Base-by-base conservation (phyloP, 1,140 invertebrate genomes). In the Schlechtendalia chinensis region DNA sequence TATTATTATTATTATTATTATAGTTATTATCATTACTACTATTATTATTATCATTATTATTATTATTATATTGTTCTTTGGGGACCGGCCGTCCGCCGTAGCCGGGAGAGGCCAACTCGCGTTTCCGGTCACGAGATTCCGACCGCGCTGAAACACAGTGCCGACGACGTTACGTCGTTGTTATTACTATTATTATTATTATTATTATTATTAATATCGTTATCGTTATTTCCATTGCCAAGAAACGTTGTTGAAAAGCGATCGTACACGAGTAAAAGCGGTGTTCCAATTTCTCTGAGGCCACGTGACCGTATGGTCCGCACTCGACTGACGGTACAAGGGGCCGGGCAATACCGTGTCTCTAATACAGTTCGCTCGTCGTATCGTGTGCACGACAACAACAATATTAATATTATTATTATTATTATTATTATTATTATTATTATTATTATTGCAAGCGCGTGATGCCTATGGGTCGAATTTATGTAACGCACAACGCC, bases 371-470 rank as follows among this genome's bases (percentile, higher is more conserved):
- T 3, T 8, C 32, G 8, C 32, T 39, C 32, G n/a, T n/a, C 32
- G 32, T 65, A 65, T 65, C 59, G 59, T 63, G 59, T 63, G 59
- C 59, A 63, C 59, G 59, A 63, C 59, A 19, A 45, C 11, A 19
- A 65, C 39, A 54, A 54, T 19, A 19, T 4, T 39, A 39, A 4
- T 39, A 39, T 39, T 39, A 39, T 39, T 39, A 39, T 39, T 39
- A 39, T 39, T 39, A 39, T 39, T 39, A 39, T 39, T 39, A 39
- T 39, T 39, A 39, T 39, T 39, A 39, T 39, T 39, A 39, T 39
- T 39, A 39, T 39, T 39, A 39, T 39, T 39, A 39, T 65, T 65
- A 65, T 54, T 17, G 19, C 16, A 12, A 54, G 2, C 53, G 17
- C 67, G 22, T 71, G 45, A 53, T 71, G 47, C 14, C n/a, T 53